Percentiles rank a stretch among this genome's conserved stretches.
Conservation (phyloP, 2,888 invertebrate genomes). For the Sphaerophoria taeniata region DNA sequence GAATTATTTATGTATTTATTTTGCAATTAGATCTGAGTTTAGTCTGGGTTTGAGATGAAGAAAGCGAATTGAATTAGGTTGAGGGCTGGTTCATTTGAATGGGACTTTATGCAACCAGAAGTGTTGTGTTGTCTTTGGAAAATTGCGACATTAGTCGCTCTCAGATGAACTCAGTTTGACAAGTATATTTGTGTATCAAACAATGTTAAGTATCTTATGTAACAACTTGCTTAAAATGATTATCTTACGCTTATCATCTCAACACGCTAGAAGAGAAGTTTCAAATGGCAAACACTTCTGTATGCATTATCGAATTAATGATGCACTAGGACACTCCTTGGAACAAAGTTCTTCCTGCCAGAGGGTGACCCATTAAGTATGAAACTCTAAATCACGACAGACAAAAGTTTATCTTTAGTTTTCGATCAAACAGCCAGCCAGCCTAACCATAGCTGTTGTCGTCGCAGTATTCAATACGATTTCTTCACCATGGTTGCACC, state of each 20-base stretch:
- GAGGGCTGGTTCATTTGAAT: not conserved
- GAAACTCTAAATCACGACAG: constrained; percentile 62
- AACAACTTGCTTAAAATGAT: constrained; percentile 44
- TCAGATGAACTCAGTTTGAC: too few species aligned
- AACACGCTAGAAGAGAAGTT: not conserved
- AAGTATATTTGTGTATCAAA: constrained; percentile 51
- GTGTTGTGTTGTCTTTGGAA: not conserved
- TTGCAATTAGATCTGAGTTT: constrained; percentile 7
- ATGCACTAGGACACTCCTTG: constrained; percentile 58
- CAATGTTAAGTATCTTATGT: constrained; percentile 21
- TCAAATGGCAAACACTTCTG: constrained; percentile 47
- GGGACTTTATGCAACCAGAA: not conserved
- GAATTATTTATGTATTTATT: constrained; percentile 58
- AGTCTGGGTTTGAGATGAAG: not conserved
- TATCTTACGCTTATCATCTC: not conserved
- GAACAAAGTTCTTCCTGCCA: constrained; percentile 55
- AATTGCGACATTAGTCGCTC: constrained; percentile 22
- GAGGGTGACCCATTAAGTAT: not conserved
- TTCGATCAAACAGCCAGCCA: constrained; percentile 32
- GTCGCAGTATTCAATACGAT: constrained; percentile 8
- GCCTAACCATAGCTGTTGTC: not conserved
- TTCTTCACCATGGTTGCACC: constrained; percentile 72
- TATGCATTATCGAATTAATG: constrained; percentile 29
- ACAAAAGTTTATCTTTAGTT: constrained; percentile 51
- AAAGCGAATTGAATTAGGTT: constrained; percentile 1